These are phyloP conservation scores for Schizothorax lantsangensis DNA, from an alignment of 2,797 vertebrate genomes.

Conservation along the genomic window DNA sequence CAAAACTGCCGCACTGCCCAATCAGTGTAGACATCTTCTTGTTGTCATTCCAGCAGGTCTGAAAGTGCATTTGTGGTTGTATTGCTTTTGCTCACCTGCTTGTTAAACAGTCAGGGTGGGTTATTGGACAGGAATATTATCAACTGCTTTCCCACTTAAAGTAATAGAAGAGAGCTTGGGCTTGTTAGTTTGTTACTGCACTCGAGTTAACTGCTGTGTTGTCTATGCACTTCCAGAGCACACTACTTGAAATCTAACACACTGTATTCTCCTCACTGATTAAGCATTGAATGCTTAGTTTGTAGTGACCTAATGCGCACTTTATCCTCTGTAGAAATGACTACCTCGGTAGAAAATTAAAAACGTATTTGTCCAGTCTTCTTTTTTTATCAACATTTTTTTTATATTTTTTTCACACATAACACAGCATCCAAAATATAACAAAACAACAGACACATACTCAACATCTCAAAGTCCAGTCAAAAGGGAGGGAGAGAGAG, in stretches of 20 bases:
- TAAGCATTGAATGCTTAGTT: neutral
- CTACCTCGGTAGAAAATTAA: slow-evolving; percentile 34
- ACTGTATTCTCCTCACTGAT: neutral
- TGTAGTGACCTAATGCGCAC: slow-evolving; percentile 8
- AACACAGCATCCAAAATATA: too few species aligned
- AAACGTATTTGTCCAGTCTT: neutral
- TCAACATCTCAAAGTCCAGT: too few species aligned
- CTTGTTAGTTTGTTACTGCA: neutral
- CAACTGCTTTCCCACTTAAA: neutral
- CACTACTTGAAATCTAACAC: slow-evolving; percentile 23
- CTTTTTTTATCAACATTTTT: neutral
- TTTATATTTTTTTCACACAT: too few species aligned
- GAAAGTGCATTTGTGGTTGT: neutral
- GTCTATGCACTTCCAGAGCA: slow-evolving; percentile 26
- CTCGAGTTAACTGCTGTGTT: slow-evolving; percentile 1
- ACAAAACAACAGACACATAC: too few species aligned
- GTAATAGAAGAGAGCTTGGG: neutral
- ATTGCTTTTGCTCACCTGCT: neutral
- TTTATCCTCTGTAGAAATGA: slow-evolving; percentile 37
- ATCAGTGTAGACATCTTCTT: slow-evolving; percentile 4
- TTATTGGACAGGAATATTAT: neutral
- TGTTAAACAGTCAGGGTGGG: neutral
- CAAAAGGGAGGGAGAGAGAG: too few species aligned
- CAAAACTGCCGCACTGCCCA: neutral
- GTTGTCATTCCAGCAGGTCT: slow-evolving; percentile 26